Base-by-base conservation (phyloP, 2,113 vertebrate species). In the Hucho hucho region DNA sequence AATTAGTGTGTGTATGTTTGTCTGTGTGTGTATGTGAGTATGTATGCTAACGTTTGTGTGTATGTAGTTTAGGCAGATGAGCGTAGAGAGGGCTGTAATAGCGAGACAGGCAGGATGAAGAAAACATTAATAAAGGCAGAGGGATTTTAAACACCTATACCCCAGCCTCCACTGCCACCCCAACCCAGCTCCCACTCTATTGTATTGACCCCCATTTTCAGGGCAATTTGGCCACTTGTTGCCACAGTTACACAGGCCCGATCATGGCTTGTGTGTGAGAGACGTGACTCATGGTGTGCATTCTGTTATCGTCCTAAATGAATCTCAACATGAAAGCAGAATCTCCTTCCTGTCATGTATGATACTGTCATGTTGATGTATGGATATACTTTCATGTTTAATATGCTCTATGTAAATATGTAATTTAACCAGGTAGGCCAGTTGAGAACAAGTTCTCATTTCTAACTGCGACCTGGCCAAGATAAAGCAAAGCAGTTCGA, bases 131-230 rank as follows among this genome's bases (percentile, higher is more conserved):
- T 86, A 84, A 82, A 86, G 80, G 74, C 69, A 53, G 14, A 37
- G 37, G 37, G 37, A 43, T 43, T 43, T 43, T 43, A 43, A 43
- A 43, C 37, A 9, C 58, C 16, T 61, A 16, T 9, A 18, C 18
- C 58, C 58, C n/a, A n/a, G 13, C n/a, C 6, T 22, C 58, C 9
- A 43, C 49, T 53, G 16, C 49, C 14, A 4, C 16, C 79, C 75
- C 75, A 76, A 75, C 64, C 28, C 29, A 64, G 75, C 75, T 80
- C 73, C 73, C 69, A 83, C 78, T 81, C 71, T 75, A 67, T 86
- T 74, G 66, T 81, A 86, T 88, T 84, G 84, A 86, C 84, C 80
- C 79, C 81, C 68, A 84, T 86, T 88, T 88, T 43, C 66, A 53
- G 74, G 68, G 65, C 81, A 73, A 79, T 86, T 81, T 83, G 61